Evolutionary conservation across 2,797 vertebrate genomes (phyloP).

Genomic region (Trematomus bernacchii): DNA sequence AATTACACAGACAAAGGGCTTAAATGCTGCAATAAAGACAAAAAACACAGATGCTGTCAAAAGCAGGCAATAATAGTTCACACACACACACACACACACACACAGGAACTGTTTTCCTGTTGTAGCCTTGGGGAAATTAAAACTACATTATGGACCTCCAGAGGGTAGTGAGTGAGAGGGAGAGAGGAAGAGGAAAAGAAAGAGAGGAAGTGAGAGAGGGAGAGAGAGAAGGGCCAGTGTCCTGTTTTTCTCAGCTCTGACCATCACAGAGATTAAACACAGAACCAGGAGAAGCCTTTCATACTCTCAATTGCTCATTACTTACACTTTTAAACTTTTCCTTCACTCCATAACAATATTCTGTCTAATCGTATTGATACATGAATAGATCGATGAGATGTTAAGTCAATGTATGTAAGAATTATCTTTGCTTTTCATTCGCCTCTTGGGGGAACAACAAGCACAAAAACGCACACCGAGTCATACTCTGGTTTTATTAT

Average conservation of each 20-base stretch:
- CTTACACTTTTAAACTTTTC: neutral
- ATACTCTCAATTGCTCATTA: neutral
- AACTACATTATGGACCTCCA: slow-evolving; percentile 89
- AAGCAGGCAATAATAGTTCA: slow-evolving; percentile 74
- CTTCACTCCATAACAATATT: no score
- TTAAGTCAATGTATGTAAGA: neutral
- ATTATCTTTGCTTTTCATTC: neutral
- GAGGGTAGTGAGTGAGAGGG: slow-evolving; percentile 79
- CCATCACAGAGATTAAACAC: slow-evolving; percentile 60
- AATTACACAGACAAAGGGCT: slow-evolving; percentile 43
- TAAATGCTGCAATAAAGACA: slow-evolving; percentile 68
- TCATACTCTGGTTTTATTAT: neutral
- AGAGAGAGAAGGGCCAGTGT: slow-evolving; percentile 61
- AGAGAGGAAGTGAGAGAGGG: slow-evolving; percentile 31
- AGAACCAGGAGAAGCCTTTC: slow-evolving; percentile 20
- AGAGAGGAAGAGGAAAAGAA: slow-evolving; percentile 74
- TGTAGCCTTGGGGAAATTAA: slow-evolving; percentile 89
- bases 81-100: neutral
- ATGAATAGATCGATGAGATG: neutral
- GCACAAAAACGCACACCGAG: no score
- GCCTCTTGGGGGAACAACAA: no score
- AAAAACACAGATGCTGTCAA: slow-evolving; percentile 70
- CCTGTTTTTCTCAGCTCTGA: slow-evolving; percentile 78
- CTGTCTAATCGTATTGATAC: neutral
- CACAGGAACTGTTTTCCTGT: slow-evolving; percentile 85